Base-by-base conservation (phyloP, 2,797 vertebrate species). In the Falco biarmicus region DNA sequence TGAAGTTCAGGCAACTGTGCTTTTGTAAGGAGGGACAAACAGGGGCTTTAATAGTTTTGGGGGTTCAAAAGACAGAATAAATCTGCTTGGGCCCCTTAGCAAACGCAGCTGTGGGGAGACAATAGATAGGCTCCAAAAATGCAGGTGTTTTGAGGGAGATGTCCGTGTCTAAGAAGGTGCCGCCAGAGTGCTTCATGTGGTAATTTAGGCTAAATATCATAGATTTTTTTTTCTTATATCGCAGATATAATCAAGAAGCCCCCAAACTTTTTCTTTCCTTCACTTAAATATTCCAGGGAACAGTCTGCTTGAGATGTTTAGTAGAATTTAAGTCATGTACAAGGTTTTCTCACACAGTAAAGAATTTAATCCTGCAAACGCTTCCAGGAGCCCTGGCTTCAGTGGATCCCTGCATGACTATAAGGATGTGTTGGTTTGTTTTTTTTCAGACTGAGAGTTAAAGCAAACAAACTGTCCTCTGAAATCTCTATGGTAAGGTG, bases 391-490 rank as follows among this genome's bases (percentile, higher is more conserved):
- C 19, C 31, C 15, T 26, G 32, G n/a, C 34, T 66, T 66, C 48
- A 47, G 31, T 26, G 31, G n/a, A 71, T 73, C 12, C 12, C 34
- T 54, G 59, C 17, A 65, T 26, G 21, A 64, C 24, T 45, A 22
- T 13, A 39, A 41, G 7, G 17, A 48, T 47, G 7, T 47, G 7
- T 6, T 32, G 51, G 34, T 2, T 1, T 13, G 0, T 20, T 71
- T 63, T 53, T 76, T 59, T 68, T 37, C 11, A 47, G 9, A 19
- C 32, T 78, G 22, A 59, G 39, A 51, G 25, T 59, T 56, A 74
- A 73, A 94, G 32, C 24, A 71, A 75, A 77, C 10, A 71, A 80
- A 24, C 20, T 22, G 15, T 29, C 29, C 9, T 75, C 29, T 73
- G 43, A 83, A 93, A 66, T 50, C 31, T 32, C 41, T 89, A 12